Conservation (phyloP, 2,113 vertebrate species). For the Saccopteryx bilineata region DNA sequence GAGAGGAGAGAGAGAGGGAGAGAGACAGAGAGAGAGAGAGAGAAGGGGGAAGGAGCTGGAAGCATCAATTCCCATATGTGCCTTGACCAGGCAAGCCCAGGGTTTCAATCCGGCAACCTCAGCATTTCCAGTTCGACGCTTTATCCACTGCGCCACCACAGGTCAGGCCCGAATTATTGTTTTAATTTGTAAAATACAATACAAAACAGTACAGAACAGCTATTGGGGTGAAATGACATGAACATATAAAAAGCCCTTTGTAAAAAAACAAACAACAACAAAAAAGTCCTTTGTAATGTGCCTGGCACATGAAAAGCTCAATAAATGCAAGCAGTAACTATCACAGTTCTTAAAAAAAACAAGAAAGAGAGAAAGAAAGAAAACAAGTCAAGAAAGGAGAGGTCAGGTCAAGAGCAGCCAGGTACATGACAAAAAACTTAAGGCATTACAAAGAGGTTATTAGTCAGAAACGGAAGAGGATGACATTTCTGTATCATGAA, state of each 20-base stretch:
- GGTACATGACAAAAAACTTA: neutral
- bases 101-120: too few relatives aligned
- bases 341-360: neutral
- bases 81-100: too few relatives aligned
- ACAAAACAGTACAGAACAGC: neutral
- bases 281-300: neutral
- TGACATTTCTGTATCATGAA: conserved; percentile 45
- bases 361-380: neutral
- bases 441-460: conserved; percentile 59
- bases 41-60: too few relatives aligned
- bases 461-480: conserved; percentile 53
- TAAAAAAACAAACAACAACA: neutral
- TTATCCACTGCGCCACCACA: too few relatives aligned
- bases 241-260: neutral
- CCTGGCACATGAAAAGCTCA: neutral
- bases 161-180: too few relatives aligned
- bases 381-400: conserved; percentile 48
- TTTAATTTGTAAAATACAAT: neutral
- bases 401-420: neutral
- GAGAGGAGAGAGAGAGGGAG: too few relatives aligned
- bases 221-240: conserved; percentile 21
- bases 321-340: conserved; percentile 25
- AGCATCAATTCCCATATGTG: too few relatives aligned
- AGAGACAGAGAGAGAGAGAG: too few relatives aligned
- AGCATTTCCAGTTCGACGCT: too few relatives aligned